phyloP scores from a whole-genome alignment of 2,888 invertebrate genomes.

The Hirtodrosophila histrioides region DNA sequence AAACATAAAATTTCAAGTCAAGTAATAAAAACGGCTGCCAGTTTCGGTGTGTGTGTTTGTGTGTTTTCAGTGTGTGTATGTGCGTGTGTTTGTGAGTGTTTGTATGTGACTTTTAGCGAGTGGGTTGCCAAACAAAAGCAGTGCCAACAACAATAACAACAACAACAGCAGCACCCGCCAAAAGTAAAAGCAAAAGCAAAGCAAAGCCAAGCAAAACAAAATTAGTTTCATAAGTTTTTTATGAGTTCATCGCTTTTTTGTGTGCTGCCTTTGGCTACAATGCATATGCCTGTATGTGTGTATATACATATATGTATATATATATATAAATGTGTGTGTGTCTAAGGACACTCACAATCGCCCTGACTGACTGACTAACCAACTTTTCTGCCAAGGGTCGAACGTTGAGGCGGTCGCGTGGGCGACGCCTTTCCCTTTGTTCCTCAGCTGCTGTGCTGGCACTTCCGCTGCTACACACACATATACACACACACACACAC shows the following conservation, averaged over 20 bases:
- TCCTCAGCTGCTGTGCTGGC: conserved; percentile 44
- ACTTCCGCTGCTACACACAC: conserved; percentile 55
- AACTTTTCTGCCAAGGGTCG: conserved; percentile 78
- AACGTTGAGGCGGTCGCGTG: conserved; percentile 69
- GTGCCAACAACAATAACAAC: conserved; percentile 22
- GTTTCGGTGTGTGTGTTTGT: conserved; percentile 13
- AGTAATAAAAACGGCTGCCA: conserved; percentile 51
- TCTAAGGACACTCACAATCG: conserved; percentile 38
- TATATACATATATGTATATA: background rate
- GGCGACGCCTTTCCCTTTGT: conserved; percentile 52
- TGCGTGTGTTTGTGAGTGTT: conserved; percentile 19
- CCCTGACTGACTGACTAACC: conserved; percentile 66
- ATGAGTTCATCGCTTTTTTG: conserved; percentile 80
- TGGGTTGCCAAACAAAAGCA: conserved; percentile 62
- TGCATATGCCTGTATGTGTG: conserved; percentile 2
- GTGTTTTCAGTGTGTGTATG: conserved; percentile 10
- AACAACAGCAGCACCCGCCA: conserved; percentile 27
- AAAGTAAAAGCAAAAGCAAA: conserved; percentile 71
- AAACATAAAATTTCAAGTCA: conserved; percentile 61
- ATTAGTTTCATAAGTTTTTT: conserved; percentile 81
- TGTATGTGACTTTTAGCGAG: conserved; percentile 51
- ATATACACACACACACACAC: conserved; percentile 21
- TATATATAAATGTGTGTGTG: conserved; percentile 25
- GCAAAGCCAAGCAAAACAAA: conserved; percentile 76
- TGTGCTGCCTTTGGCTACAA: conserved; percentile 34